Base-by-base conservation (phyloP, 2,888 invertebrate genomes). In the Bembecia ichneumoniformis region DNA sequence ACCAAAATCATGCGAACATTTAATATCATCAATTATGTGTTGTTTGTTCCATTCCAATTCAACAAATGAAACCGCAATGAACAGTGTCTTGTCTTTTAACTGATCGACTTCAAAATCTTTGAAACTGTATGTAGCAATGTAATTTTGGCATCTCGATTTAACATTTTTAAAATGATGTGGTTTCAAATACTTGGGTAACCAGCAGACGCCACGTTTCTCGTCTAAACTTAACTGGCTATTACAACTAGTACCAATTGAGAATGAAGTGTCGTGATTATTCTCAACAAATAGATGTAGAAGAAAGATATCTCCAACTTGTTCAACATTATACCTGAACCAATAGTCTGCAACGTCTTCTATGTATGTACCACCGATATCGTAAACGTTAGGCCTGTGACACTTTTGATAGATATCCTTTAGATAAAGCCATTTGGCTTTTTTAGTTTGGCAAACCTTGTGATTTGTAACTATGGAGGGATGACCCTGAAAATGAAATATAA, bases 351-450 rank as follows among this genome's bases (percentile, higher is more conserved):
- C 62, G 44, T 80, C 73, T 17, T 73, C 61, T 28, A 71, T 67
- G 51, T 79, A 78, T 0, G 86, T 80, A 20, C 83, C 81, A 10
- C 87, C 87, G 16, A 86, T 69, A 47, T 84, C 82, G 51, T 83
- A 84, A 14, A 74, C 67, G 54, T 78, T 76, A 0, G 78, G 75
- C 3, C 83, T 63, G 49, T 79, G 64, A 3, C 82, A 64, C 58
- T 84, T 86, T 36, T 74, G 63, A 52, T 79, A 82, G 10, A 82
- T 61, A 17, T 77, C 62, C 10, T 73, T 69, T 0, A 87, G 43
- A 49, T 75, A 70, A 17, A 87, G 55, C 80, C 81, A 86, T 50
- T 70, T 75, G 0, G 69, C 79, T 34, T 78, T 68, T 1, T 58
- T 58, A 1, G 84, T 81, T 59, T 77, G 76, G 50, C 75, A 71